Base-by-base conservation (phyloP, 2,113 vertebrate species). In the Petroica traversi region DNA sequence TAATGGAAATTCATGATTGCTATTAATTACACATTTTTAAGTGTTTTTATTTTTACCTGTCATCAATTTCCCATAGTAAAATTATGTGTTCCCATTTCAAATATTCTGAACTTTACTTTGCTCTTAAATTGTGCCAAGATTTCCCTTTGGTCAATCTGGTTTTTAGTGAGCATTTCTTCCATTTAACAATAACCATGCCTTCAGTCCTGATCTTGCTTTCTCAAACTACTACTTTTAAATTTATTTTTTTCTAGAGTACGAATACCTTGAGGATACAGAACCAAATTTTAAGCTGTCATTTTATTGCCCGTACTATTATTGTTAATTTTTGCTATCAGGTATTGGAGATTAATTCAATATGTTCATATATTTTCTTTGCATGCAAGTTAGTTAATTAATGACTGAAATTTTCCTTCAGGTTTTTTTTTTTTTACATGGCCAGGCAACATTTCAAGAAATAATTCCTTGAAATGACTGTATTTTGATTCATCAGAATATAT, bases 1-100 rank as follows among this genome's bases (percentile, higher is more conserved):
- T 97, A 93, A 90, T 85, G 62, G 59, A 83, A 95, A 92, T 59
- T 78, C 28, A 66, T 66, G 38, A 81, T 75, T 88, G 14, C 61
- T 95, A 80, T 82, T 95, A 95, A 96, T 96, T 92, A 45, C 28
- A 68, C 29, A 64, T 91, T 94, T 92, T 94, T 6, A 89, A 73
- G 45, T 69, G 22, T 43, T 75, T 95, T 92, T 87, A 57, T 85
- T 96, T 96, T 94, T 88, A 66, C 19, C 11, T 90, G 74, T 33
- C 49, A 74, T 92, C 55, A 64, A 40, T 97, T 97, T 94, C 52
- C 55, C 22, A 26, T 14, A 67, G 77, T 24, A 88, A 94, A 96
- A 94, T 96, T 8, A 82, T 78, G 58, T 87, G 49, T 52, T 93
- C 14, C 38, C 74, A 75, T 41, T 79, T 86, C 8, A n/a, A 82